These are phyloP conservation scores for Cephus spinipes DNA, from an alignment of 2,888 invertebrate species.

Conservation along the genomic window DNA sequence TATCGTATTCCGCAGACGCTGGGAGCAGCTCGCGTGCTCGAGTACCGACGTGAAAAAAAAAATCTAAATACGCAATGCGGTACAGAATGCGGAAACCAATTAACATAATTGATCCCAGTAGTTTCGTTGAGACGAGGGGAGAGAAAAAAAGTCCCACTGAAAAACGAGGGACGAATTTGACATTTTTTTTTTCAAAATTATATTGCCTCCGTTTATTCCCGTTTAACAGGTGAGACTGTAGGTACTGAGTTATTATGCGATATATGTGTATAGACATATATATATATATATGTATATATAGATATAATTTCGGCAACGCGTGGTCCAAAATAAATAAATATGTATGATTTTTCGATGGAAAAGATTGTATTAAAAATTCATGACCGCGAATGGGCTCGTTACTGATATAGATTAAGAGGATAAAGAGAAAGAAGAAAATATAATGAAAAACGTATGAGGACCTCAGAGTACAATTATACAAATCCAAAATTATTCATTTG, in stretches of 20 bases:
- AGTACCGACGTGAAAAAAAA: not conserved
- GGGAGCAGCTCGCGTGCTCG: not conserved
- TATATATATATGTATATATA: not conserved
- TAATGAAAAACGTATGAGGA: not conserved
- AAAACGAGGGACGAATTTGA: not conserved
- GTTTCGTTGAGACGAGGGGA: constrained; percentile 16
- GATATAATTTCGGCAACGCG: not conserved
- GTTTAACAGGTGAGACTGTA: not conserved
- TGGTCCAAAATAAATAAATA: not conserved
- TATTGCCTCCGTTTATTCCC: not conserved
- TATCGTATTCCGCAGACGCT: not conserved
- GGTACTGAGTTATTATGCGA: not conserved
- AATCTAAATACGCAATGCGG: constrained; percentile 13
- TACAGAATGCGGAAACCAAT: constrained; percentile 20
- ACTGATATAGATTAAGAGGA: not conserved
- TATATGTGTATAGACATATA: not conserved
- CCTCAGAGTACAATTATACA: not conserved
- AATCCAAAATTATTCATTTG: not conserved
- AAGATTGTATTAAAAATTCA: not conserved
- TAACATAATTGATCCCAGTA: constrained; percentile 26
- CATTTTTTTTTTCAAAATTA: not conserved
- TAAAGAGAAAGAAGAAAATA: not conserved
- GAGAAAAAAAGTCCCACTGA: constrained; percentile 7
- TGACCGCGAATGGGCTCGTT: not conserved
- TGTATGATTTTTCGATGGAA: not conserved